Evolutionary conservation across 2,797 vertebrate genomes (phyloP).

Genomic region (Rhincodon typus): DNA sequence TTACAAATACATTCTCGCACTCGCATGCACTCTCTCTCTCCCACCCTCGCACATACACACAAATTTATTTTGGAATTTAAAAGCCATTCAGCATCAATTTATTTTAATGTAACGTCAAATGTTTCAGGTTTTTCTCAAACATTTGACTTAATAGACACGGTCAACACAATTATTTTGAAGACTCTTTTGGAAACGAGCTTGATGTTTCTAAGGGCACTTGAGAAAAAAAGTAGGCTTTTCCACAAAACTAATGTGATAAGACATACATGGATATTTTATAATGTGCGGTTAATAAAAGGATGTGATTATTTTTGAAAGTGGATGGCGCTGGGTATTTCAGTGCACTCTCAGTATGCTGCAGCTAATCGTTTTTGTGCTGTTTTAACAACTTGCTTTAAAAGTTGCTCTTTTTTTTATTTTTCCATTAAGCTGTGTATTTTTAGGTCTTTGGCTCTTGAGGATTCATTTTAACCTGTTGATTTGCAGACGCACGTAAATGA

Average conservation of each 20-base stretch:
- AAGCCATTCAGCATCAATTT: background rate
- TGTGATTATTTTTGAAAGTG: background rate
- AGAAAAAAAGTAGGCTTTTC: background rate
- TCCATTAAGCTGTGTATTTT: background rate
- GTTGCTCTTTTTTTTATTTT: background rate
- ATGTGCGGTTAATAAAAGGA: background rate
- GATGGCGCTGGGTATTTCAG: background rate
- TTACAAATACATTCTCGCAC: too few relatives aligned
- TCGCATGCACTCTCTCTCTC: too few relatives aligned
- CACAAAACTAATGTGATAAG: background rate
- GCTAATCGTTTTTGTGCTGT: background rate
- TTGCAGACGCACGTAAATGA: background rate
- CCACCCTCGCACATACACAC: too few relatives aligned
- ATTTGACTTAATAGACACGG: background rate
- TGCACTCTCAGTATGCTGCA: background rate
- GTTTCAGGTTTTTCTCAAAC: background rate
- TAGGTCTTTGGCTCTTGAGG: background rate
- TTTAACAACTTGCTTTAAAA: background rate
- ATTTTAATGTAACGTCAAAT: background rate
- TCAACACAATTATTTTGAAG: background rate
- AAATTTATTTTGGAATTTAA: background rate
- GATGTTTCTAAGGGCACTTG: background rate
- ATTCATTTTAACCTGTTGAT: background rate
- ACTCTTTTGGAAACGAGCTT: background rate
- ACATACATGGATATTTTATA: background rate